These are phyloP conservation scores for Podarcis muralis DNA, from an alignment of 2,113 vertebrate species.

Conservation along the genomic window DNA sequence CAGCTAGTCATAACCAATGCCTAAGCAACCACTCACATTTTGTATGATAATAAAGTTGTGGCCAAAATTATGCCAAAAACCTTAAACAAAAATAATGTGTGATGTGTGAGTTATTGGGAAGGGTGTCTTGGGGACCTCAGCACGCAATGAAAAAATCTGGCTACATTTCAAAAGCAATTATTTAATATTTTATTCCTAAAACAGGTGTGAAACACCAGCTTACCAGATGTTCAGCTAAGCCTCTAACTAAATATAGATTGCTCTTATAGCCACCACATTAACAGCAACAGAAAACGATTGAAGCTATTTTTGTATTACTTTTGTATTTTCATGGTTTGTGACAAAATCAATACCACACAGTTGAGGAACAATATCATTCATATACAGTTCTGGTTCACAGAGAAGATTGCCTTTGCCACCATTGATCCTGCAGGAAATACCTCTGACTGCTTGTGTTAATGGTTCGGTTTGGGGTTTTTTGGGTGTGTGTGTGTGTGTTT, in stretches of 20 bases:
- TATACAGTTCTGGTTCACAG: slow-evolving; percentile 53
- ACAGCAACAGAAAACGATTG: slow-evolving; percentile 71
- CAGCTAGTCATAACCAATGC: too few species aligned
- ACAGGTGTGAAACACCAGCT: slow-evolving; percentile 25
- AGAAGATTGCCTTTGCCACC: not conserved
- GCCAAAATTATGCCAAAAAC: too few species aligned
- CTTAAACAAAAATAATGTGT: too few species aligned
- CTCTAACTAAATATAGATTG: slow-evolving; percentile 74
- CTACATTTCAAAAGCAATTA: slow-evolving; percentile 33
- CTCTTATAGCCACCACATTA: slow-evolving; percentile 73
- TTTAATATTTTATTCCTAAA: slow-evolving; percentile 39
- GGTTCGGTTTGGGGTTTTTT: not conserved
- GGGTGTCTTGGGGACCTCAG: too few species aligned
- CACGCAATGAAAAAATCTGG: slow-evolving; percentile 15
- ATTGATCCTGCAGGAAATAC: not conserved
- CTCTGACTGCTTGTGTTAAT: not conserved
- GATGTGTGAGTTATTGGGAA: too few species aligned
- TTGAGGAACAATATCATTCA: slow-evolving; percentile 47
- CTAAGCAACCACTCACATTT: too few species aligned
- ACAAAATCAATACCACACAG: slow-evolving; percentile 65
- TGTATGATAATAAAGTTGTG: too few species aligned
- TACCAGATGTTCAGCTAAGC: slow-evolving; percentile 43
- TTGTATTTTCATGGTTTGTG: slow-evolving; percentile 66
- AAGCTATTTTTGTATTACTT: slow-evolving; percentile 76
- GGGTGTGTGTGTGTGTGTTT: not conserved